Conservation (phyloP, 1,140 invertebrate species). For the Nomia melanderi region DNA sequence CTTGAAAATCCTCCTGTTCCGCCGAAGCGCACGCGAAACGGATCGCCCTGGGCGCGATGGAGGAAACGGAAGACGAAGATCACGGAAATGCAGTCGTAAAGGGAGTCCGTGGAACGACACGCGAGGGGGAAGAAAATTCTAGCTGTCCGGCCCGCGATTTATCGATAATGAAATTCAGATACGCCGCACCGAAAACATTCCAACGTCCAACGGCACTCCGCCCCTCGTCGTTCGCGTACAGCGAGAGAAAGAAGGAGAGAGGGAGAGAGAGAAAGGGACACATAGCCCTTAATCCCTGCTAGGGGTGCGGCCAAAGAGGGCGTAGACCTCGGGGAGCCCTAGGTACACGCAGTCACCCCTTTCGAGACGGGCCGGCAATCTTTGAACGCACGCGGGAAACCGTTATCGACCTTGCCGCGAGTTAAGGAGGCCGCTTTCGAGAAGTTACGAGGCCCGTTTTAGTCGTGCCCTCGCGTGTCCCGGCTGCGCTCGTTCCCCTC, state of each 20-base stretch:
- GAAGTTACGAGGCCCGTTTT: constrained; percentile 51
- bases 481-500: constrained; percentile 37
- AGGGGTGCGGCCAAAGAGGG: constrained; percentile 67
- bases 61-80: neutral
- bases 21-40: neutral
- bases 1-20: too few relatives aligned
- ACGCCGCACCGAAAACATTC: constrained; percentile 24
- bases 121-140: constrained; percentile 12
- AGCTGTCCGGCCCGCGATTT: constrained; percentile 27
- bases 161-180: constrained; percentile 50
- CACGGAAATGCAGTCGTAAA: neutral
- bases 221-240: neutral
- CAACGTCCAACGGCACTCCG: constrained; percentile 15
- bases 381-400: constrained; percentile 44
- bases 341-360: constrained; percentile 54
- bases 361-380: constrained; percentile 40
- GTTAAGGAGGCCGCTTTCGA: constrained; percentile 57
- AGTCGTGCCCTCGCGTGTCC: constrained; percentile 60
- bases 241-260: neutral
- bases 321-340: constrained; percentile 59
- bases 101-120: constrained; percentile 17
- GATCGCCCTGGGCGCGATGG: neutral
- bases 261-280: neutral
- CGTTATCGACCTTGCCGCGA: constrained; percentile 59
- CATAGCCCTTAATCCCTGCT: constrained; percentile 41